These are phyloP conservation scores for Globicephala melas DNA, from an alignment of 2,113 vertebrate species.

Conservation along the genomic window DNA sequence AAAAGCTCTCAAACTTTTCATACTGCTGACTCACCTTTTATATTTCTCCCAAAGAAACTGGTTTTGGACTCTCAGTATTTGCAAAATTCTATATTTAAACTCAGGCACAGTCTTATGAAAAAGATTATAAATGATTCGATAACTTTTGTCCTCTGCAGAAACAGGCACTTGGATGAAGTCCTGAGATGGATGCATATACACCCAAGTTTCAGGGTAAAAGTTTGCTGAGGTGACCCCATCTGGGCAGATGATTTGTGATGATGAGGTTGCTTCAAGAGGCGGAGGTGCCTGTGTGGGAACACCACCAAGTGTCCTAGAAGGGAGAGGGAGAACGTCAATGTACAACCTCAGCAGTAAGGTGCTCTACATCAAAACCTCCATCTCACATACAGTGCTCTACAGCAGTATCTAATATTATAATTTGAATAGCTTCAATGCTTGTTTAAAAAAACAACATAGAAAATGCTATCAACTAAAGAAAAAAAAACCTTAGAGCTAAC, in stretches of 20 bases:
- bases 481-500: background rate
- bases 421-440: background rate
- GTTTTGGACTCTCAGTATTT: slow-evolving; percentile 97
- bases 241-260: slow-evolving; percentile 84
- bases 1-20: slow-evolving; percentile 14
- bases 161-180: slow-evolving; percentile 99
- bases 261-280: slow-evolving; percentile 76
- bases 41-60: slow-evolving; percentile 99
- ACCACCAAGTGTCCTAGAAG: slow-evolving; percentile 84
- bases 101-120: slow-evolving; percentile 99
- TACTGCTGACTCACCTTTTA: slow-evolving; percentile 89
- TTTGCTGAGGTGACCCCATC: slow-evolving; percentile 85
- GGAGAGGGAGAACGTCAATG: background rate
- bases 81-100: slow-evolving; percentile 96
- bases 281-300: slow-evolving; percentile 76
- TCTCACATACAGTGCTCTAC: too few species aligned
- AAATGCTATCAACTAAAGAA: background rate
- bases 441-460: background rate
- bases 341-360: background rate
- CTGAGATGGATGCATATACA: slow-evolving; percentile 93
- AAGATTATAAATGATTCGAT: slow-evolving; percentile 97
- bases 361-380: too few species aligned
- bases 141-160: slow-evolving; percentile 95
- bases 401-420: background rate
- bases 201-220: slow-evolving; percentile 97